phyloP scores from a whole-genome alignment of 1,140 invertebrate genomes.

The Formica exsecta region DNA sequence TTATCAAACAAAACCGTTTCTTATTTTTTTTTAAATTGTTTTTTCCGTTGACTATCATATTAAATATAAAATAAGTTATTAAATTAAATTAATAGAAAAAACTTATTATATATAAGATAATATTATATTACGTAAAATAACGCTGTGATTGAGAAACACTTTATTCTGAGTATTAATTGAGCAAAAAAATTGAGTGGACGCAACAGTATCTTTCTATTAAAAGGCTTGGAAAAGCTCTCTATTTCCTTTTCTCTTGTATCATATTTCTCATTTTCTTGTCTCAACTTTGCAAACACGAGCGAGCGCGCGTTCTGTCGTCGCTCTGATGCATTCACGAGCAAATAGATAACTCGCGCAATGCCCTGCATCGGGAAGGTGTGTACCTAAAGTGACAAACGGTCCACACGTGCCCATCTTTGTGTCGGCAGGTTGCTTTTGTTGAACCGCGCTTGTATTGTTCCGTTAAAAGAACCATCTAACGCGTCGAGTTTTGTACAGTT shows the following conservation, averaged over 20 bases:
- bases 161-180: background rate
- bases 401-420: constrained; percentile 20
- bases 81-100: background rate
- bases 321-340: constrained; percentile 42
- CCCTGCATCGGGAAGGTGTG: constrained; percentile 9
- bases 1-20: too few species aligned
- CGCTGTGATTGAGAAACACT: background rate
- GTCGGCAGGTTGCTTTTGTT: constrained; percentile 65
- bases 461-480: constrained; percentile 48
- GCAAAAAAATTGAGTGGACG: background rate
- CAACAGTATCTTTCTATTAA: constrained; percentile 6
- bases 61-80: background rate
- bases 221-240: background rate
- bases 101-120: background rate
- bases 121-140: background rate
- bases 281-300: constrained; percentile 33
- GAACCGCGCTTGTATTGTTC: constrained; percentile 63
- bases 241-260: constrained; percentile 19
- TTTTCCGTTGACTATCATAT: background rate
- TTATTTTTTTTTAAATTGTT: too few species aligned
- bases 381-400: constrained; percentile 47
- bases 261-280: constrained; percentile 27
- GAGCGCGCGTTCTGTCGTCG: constrained; percentile 7
- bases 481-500: background rate
- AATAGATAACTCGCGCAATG: constrained; percentile 48